Evolutionary conservation across 1,140 invertebrate genomes (phyloP).

Genomic region (Maconellicoccus hirsutus): DNA sequence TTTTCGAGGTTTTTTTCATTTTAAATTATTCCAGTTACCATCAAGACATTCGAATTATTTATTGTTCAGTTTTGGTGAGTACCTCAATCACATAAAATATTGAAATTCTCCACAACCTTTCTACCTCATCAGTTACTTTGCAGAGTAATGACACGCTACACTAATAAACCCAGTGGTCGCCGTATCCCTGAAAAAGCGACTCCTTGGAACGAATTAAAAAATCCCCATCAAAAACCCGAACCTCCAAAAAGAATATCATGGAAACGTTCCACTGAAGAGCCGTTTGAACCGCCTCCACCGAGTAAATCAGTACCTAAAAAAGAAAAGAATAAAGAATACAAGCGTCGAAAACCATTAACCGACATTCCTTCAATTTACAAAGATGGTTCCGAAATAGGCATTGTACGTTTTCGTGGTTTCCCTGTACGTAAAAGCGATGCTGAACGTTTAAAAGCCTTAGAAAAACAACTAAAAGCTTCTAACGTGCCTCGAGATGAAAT

Average conservation of each 20-base stretch:
- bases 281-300: constrained; percentile 1
- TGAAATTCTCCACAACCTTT: too few species aligned
- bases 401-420: constrained; percentile 54
- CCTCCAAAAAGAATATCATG: neutral
- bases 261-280: constrained; percentile 20
- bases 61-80: too few species aligned
- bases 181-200: constrained; percentile 52
- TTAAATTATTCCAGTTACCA: too few species aligned
- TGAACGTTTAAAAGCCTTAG: constrained; percentile 46
- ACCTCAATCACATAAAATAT: too few species aligned
- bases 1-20: too few species aligned
- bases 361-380: constrained; percentile 32
- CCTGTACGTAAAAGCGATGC: constrained; percentile 58
- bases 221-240: constrained; percentile 31
- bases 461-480: constrained; percentile 50
- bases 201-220: constrained; percentile 56
- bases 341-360: constrained; percentile 12
- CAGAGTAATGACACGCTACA: constrained; percentile 55
- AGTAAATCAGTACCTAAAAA: constrained; percentile 42
- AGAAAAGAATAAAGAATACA: constrained; percentile 27
- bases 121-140: too few species aligned
- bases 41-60: too few species aligned
- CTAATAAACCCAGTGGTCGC: constrained; percentile 60
- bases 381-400: constrained; percentile 48
- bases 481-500: constrained; percentile 56